These are phyloP conservation scores for Hirundo rustica DNA, from an alignment of 2,797 vertebrate species.

Conservation along the genomic window DNA sequence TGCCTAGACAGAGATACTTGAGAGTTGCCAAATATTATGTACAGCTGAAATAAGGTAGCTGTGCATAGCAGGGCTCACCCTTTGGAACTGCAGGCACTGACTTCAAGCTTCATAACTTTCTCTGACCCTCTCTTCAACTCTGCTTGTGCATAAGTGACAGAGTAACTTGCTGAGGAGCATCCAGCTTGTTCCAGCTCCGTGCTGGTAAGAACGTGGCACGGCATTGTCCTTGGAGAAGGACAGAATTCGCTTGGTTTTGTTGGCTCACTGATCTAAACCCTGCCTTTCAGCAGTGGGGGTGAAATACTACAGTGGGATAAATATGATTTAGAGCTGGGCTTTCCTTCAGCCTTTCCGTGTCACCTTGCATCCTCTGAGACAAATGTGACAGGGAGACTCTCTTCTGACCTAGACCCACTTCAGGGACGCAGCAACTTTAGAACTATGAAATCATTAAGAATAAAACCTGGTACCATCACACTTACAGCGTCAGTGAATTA, in stretches of 20 bases:
- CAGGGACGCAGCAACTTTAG: not conserved
- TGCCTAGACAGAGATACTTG: not conserved
- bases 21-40: not conserved
- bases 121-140: not conserved
- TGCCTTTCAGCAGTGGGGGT: not conserved
- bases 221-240: not conserved
- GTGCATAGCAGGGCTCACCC: not conserved
- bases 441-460: not conserved
- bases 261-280: not conserved
- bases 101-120: not conserved
- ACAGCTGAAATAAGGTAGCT: not conserved
- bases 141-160: not conserved
- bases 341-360: not conserved
- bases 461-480: not conserved
- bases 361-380: not conserved
- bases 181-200: not conserved
- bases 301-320: not conserved
- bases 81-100: not conserved
- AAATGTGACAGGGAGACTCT: not conserved
- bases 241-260: not conserved
- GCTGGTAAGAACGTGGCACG: not conserved
- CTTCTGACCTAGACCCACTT: not conserved
- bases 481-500: not conserved
- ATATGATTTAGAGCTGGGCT: not conserved
- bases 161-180: conserved; percentile 19